These are phyloP conservation scores for Meriones psammophilus DNA, from an alignment of 2,797 vertebrate genomes.

Conservation along the genomic window DNA sequence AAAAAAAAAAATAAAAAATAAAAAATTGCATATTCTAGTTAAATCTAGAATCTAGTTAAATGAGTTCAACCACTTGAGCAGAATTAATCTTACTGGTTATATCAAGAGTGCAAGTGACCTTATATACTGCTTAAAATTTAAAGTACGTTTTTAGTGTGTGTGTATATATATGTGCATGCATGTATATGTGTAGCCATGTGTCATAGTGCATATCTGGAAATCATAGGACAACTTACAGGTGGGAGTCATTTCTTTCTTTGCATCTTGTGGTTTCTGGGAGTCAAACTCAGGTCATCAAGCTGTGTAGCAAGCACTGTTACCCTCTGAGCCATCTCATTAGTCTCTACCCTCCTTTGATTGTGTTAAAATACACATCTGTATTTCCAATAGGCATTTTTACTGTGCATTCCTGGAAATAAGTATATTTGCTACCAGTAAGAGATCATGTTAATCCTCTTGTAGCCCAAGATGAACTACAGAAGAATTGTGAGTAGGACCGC, in stretches of 20 bases:
- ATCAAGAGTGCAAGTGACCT: not conserved
- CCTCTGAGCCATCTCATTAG: not conserved
- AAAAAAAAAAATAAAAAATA: no score
- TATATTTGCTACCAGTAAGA: not conserved
- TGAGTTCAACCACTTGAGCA: not conserved
- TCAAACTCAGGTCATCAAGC: not conserved
- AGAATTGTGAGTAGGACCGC: not conserved
- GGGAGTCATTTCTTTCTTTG: not conserved
- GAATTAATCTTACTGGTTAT: no score
- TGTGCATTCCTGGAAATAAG: not conserved
- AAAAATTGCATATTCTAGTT: not conserved
- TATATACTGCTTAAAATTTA: not conserved
- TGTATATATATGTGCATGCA: not conserved
- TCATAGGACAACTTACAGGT: no score
- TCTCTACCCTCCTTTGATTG: not conserved
- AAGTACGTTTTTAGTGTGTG: not conserved
- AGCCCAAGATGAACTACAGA: not conserved
- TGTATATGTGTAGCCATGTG: not conserved
- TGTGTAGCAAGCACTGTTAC: not conserved
- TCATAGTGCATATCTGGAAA: not conserved
- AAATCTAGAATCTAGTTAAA: not conserved
- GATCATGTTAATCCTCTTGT: not conserved
- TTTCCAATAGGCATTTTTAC: not conserved
- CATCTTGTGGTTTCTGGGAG: not conserved
- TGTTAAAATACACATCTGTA: not conserved